phyloP scores from a whole-genome alignment of 2,797 vertebrate species.

The Pelochelys cantorii region DNA sequence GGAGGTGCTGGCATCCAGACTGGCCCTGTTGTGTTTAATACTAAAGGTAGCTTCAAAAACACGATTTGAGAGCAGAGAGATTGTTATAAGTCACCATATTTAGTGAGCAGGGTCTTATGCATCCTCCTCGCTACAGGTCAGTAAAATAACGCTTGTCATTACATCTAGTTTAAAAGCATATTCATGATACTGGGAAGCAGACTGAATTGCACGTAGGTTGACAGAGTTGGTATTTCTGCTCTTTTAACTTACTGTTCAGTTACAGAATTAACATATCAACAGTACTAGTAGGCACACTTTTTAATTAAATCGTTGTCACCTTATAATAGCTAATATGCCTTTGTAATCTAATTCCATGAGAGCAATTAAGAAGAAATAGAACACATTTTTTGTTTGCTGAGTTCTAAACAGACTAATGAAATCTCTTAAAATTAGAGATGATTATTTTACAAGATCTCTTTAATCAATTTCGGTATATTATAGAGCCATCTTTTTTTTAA shows the following conservation, averaged over 20 bases:
- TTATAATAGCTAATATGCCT: not conserved
- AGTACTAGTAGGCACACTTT: fast-evolving
- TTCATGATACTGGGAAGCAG: not conserved
- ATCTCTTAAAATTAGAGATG: not conserved
- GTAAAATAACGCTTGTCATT: not conserved
- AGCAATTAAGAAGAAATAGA: not conserved
- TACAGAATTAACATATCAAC: not conserved
- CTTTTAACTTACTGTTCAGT: not conserved
- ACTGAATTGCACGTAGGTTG: not conserved
- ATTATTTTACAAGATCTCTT: not conserved
- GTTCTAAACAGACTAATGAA: not conserved
- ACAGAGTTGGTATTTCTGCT: fast-evolving
- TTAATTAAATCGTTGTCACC: not conserved
- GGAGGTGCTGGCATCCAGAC: not conserved
- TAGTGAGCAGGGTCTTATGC: not conserved
- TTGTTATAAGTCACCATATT: not conserved
- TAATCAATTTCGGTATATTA: not conserved
- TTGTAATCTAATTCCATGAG: not conserved
- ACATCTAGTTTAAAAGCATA: not conserved
- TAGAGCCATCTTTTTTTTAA: not conserved
- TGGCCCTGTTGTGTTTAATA: not conserved
- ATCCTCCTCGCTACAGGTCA: not conserved
- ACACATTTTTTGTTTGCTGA: not conserved
- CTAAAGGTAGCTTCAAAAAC: not conserved
- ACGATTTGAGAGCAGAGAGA: not conserved